phyloP scores from a whole-genome alignment of 1,140 invertebrate genomes.

The Himalopsyche phryganea region DNA sequence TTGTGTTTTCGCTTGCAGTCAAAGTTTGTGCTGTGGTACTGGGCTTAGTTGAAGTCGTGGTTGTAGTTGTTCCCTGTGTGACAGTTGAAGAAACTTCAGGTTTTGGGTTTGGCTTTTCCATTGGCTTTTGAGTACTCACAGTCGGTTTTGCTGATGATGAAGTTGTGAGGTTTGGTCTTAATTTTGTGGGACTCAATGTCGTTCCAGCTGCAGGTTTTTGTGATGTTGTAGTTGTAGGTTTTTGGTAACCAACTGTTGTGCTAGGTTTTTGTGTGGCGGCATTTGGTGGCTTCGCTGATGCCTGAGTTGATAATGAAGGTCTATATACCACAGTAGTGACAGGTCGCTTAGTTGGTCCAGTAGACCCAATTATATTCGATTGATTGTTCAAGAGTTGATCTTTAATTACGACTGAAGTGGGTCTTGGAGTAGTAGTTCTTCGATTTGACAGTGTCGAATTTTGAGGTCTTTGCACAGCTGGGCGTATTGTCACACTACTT shows the following conservation, averaged over 20 bases:
- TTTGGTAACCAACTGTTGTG: constrained; percentile 3
- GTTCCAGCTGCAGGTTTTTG: constrained; percentile 10
- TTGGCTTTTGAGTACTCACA: constrained; percentile 27
- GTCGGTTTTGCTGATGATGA: constrained; percentile 34
- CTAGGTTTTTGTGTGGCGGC: constrained; percentile 13
- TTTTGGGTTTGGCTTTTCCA: constrained; percentile 34
- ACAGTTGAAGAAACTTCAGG: constrained; percentile 33
- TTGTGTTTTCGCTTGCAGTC: too few relatives aligned
- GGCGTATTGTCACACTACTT: constrained; percentile 45
- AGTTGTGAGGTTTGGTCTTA: constrained; percentile 31
- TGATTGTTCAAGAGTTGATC: constrained; percentile 10
- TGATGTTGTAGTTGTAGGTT: constrained; percentile 5
- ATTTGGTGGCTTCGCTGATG: constrained; percentile 9
- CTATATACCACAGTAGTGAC: constrained; percentile 23
- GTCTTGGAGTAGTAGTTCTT: constrained; percentile 49
- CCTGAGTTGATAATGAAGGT: constrained; percentile 17
- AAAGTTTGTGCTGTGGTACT: background rate
- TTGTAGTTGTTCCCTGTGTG: constrained; percentile 5
- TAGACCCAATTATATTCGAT: constrained; percentile 14
- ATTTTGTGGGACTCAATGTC: constrained; percentile 31
- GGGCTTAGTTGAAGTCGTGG: background rate
- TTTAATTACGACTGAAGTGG: constrained; percentile 40
- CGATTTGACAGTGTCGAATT: constrained; percentile 44
- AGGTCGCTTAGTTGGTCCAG: constrained; percentile 25
- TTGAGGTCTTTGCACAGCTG: constrained; percentile 58